Evolutionary conservation across 2,797 vertebrate species (phyloP).

Genomic region (Gouania willdenowi): DNA sequence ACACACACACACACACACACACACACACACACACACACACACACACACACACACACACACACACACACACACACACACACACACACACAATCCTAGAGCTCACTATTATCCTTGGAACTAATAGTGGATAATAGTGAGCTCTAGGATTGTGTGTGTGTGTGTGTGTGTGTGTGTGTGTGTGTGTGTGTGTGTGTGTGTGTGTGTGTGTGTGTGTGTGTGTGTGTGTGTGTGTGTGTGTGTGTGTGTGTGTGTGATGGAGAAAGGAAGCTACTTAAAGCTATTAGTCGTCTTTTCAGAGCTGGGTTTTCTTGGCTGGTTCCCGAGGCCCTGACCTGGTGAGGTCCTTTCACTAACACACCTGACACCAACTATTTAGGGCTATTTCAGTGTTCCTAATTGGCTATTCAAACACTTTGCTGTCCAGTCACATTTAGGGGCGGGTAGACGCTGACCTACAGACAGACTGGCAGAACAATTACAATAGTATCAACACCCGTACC

Average conservation of each 20-base stretch:
- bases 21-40: no score
- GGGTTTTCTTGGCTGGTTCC: no score
- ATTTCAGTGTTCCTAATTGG: conserved; percentile 52
- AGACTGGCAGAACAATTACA: conserved; percentile 75
- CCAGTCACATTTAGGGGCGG: conserved; percentile 59
- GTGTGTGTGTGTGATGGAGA: no score
- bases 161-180: conserved; percentile 4
- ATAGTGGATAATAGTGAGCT: background rate
- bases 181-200: background rate
- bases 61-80: no score
- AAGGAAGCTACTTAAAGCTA: no score
- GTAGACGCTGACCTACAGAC: conserved; percentile 57
- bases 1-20: no score
- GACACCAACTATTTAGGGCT: conserved; percentile 41
- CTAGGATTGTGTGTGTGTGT: conserved; percentile 4
- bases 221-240: background rate
- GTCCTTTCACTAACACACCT: conserved; percentile 34
- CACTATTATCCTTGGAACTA: no score
- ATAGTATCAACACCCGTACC: conserved; percentile 64
- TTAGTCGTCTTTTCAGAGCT: no score
- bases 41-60: no score
- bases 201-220: background rate
- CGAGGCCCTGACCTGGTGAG: no score
- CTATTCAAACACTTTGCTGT: conserved; percentile 66
- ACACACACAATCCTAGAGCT: no score